phyloP scores from a whole-genome alignment of 1,140 invertebrate species.

The Sitophilus oryzae region DNA sequence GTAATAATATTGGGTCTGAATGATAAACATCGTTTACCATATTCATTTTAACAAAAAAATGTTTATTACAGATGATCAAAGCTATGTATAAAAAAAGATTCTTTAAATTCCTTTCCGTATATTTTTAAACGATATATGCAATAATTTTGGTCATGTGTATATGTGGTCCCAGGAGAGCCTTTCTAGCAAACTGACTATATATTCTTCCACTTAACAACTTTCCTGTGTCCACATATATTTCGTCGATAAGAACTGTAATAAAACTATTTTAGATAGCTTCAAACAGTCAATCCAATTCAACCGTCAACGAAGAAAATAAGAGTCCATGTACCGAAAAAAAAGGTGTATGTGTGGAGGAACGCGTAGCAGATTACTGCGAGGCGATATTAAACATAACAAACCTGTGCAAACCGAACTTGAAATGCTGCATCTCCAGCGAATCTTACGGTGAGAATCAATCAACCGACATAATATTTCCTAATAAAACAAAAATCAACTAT shows the following conservation, averaged over 20 bases:
- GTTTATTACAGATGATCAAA: too few species aligned
- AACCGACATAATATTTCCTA: slow-evolving; percentile 64
- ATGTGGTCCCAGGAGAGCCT: too few species aligned
- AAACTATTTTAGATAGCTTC: slow-evolving; percentile 25
- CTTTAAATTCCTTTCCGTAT: too few species aligned
- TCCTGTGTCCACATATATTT: too few species aligned
- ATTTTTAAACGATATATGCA: too few species aligned
- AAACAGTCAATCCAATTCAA: slow-evolving; percentile 19
- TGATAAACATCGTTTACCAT: too few species aligned
- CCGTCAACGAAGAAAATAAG: slow-evolving; percentile 18
- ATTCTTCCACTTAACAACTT: too few species aligned
- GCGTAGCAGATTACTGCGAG: slow-evolving; percentile 78
- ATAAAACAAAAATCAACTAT: slow-evolving; percentile 47
- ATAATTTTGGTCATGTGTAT: too few species aligned
- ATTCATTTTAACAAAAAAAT: too few species aligned
- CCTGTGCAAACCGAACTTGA: slow-evolving; percentile 63
- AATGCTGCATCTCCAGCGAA: slow-evolving; percentile 72
- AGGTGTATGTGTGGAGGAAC: slow-evolving; percentile 75
- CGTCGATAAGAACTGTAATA: not conserved
- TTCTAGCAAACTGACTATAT: too few species aligned
- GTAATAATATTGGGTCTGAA: too few species aligned
- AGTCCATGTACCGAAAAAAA: slow-evolving; percentile 46
- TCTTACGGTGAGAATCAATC: slow-evolving; percentile 62
- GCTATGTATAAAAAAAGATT: too few species aligned
- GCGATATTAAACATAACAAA: slow-evolving; percentile 65